A percentile compares a stretch with the other conserved stretches of the same genome.
phyloP scores from a whole-genome alignment of 2,888 invertebrate species.

The Brenthis hecate region DNA sequence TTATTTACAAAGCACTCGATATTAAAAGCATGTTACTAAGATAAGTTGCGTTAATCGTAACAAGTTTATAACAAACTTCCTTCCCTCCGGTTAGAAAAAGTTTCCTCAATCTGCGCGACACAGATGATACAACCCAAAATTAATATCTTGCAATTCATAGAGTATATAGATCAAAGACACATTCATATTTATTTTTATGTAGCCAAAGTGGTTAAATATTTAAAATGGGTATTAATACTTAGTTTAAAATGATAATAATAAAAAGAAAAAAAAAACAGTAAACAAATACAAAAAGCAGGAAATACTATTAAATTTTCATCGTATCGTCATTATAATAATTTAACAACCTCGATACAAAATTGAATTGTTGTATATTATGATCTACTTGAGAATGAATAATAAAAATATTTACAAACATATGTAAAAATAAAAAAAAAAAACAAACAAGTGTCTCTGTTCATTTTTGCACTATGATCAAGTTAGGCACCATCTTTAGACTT shows the following conservation, averaged over 20 bases:
- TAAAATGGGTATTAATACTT: no score
- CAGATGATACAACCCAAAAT: constrained; percentile 39
- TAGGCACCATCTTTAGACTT: not conserved
- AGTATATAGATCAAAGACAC: constrained; percentile 21
- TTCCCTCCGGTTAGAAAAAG: constrained; percentile 34
- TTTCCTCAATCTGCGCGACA: constrained; percentile 39
- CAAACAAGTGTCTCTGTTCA: not conserved
- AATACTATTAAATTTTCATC: no score
- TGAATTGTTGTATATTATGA: no score
- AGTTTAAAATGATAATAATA: no score
- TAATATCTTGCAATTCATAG: constrained; percentile 34
- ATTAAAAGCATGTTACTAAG: constrained; percentile 16
- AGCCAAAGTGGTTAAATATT: no score
- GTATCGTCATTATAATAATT: no score
- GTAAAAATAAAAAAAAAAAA: not conserved
- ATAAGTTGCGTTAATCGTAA: constrained; percentile 22
- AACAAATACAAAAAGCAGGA: no score
- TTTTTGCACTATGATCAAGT: not conserved
- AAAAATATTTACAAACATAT: no score
- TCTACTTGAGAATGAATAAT: no score
- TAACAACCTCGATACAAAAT: no score
- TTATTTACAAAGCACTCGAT: not conserved
- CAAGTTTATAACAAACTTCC: constrained; percentile 36
- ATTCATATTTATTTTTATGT: not conserved
- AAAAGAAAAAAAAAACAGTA: no score